A percentile compares a stretch with the other conserved stretches of the same genome.
Conservation (phyloP, 2,888 invertebrate genomes). For the Xylocampa areola region DNA sequence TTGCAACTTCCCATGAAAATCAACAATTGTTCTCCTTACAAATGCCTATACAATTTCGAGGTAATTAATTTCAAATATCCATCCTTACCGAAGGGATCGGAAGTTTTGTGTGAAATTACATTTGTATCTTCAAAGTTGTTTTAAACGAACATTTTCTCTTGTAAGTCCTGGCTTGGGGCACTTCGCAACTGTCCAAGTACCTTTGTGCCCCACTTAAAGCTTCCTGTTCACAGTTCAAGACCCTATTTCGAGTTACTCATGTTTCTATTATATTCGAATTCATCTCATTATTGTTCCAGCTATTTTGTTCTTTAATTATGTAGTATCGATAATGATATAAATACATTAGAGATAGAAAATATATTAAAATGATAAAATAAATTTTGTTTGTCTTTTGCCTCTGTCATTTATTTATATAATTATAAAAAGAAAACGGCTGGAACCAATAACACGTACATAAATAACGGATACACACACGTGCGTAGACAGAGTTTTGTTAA, state of each 20-base stretch:
- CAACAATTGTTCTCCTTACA: slow-evolving; percentile 1
- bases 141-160: slow-evolving; percentile 30
- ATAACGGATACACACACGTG: too few relatives aligned
- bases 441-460: too few relatives aligned
- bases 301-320: neutral
- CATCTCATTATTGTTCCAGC: slow-evolving; percentile 4
- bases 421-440: too few relatives aligned
- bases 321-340: too few relatives aligned
- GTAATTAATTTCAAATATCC: slow-evolving; percentile 22
- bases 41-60: slow-evolving; percentile 28
- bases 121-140: slow-evolving; percentile 42
- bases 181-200: slow-evolving; percentile 34
- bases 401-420: too few relatives aligned
- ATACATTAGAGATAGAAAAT: too few relatives aligned
- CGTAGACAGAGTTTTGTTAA: too few relatives aligned
- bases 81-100: slow-evolving; percentile 22
- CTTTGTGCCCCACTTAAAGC: slow-evolving; percentile 27
- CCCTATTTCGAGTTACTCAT: slow-evolving; percentile 9
- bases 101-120: slow-evolving; percentile 50
- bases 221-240: slow-evolving; percentile 15
- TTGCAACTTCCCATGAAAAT: neutral
- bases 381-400: too few relatives aligned
- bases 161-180: slow-evolving; percentile 37
- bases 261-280: slow-evolving; percentile 10
- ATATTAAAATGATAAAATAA: too few relatives aligned